phyloP scores from a whole-genome alignment of 2,113 vertebrate species.

The Thunnus thynnus region DNA sequence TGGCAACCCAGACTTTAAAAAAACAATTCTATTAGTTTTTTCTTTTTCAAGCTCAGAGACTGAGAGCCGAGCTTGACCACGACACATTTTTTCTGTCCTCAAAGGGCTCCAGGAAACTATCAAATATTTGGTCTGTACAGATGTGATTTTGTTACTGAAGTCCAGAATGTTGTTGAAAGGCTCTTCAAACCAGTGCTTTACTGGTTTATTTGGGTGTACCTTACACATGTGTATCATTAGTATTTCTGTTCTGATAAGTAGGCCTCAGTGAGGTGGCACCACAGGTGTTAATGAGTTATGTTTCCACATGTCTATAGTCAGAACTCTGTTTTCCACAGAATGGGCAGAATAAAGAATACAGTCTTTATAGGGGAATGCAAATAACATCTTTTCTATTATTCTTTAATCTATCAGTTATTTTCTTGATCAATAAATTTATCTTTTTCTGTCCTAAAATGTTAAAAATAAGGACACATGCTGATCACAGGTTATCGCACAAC shows the following conservation, averaged over 20 bases:
- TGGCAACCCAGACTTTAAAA: too few species aligned
- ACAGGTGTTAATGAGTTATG: neutral
- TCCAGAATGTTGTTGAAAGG: neutral
- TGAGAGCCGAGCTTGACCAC: neutral
- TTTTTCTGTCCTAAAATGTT: neutral
- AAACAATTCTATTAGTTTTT: neutral
- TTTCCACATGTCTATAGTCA: neutral
- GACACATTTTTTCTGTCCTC: neutral
- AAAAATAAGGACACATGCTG: neutral
- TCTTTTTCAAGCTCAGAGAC: neutral
- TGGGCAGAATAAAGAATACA: neutral
- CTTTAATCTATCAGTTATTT: neutral
- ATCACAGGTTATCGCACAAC: neutral
- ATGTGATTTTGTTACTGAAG: neutral
- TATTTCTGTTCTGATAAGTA: too few species aligned
- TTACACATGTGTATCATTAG: too few species aligned
- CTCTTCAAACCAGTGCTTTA: neutral
- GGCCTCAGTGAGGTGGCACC: too few species aligned
- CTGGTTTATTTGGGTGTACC: neutral
- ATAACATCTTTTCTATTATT: neutral
- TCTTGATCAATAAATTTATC: neutral
- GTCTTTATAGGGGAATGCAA: neutral
- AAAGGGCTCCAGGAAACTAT: constrained; percentile 6
- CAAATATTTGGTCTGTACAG: neutral
- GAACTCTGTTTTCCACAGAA: neutral